Evolutionary conservation across 2,888 invertebrate species (phyloP), one percentile per base, ranked within the genome.

Genomic region (Mesorhabditis sp.): DNA sequence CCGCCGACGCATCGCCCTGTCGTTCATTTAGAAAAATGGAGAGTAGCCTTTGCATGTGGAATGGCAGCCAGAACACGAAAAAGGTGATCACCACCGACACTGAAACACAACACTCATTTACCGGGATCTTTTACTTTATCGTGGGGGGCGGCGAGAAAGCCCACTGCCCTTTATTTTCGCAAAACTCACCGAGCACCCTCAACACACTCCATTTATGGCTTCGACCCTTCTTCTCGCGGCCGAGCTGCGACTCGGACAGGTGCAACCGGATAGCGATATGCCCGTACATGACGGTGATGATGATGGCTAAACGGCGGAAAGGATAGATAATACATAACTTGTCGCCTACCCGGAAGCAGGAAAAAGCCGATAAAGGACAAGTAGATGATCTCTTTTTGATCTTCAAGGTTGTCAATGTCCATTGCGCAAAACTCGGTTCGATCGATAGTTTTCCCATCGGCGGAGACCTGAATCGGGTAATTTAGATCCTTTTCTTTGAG

Each of bases 1-100:
- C 68, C 5, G 77, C 71, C 13, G 78, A 76, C 13, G 65, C 67
- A 28, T 72, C 50, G 5, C 69, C 69, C 13, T 69, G 70, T 5
- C 73, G 70, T n/a, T 74, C 76, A 67, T 79, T 83, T 4, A 87
- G 79, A 75, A 86, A 87, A 58, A 88, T 77, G 86, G 91, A 92
- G 86, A 93, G 90, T 68, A 95, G 89, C 5, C 95, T 89, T 87
- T 95, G 95, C 74, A 92, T 90, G 88, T 95, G 95, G 88, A 95
- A 95, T 44, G 95, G 95, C 0, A 94, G 93, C 95, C 95, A 95
- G 87, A 95, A 94, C 10, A 94, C 88, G 88, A 95, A 95, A 89
- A 95, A 95, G 45, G 93, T 92, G 5, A 94, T 89, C 68, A 95
- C 95, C 42, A 95, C 95, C 4, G 93, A 93, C 78, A 92, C 95